Base-by-base conservation (phyloP, 1,140 invertebrate genomes). In the Thaumetopoea pityocampa region DNA sequence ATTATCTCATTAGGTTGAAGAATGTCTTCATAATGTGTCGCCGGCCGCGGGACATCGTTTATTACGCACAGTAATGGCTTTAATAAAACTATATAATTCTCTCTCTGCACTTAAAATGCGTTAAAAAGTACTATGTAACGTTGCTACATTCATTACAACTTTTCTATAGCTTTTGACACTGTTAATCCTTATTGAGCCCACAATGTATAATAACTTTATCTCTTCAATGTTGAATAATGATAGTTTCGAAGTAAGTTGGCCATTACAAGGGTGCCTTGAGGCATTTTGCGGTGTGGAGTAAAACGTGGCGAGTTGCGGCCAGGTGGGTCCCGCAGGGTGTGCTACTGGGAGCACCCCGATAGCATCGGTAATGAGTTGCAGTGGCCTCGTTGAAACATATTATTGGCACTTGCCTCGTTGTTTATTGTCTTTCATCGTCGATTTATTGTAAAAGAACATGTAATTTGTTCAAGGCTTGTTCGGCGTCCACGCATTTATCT, bases 1-100 rank as follows among this genome's bases (percentile, higher is more conserved):
- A 81, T 74, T 76, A 76, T 66, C 71, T 78, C 77, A 81, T 81
- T 81, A 81, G 63, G 48, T 53, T 68, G 73, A 72, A 69, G 65
- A 70, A 78, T 66, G 64, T 78, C 73, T 78, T 78, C 68, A 80
- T 77, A 80, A 74, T 57, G 73, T 72, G 73, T 81, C 71, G 63
- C 64, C 66, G 56, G 63, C 71, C 73, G 50, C 65, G 67, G 67
- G 72, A 77, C 67, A 69, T 74, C 65, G 62, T 76, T 78, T 69
- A 81, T 81, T 78, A 72, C 65, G 41, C 55, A 51, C 51, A 42
- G 51, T 73, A 78, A 80, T 78, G 63, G 60, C 64, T 68, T 69
- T 67, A 66, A 78, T 76, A 76, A 68, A 78, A 70, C 58, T 63
- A 56, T 76, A 62, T 41, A 63, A n/a, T 57, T 57, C 40, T 40